A percentile compares a stretch with the other conserved stretches of the same genome.
Evolutionary conservation across 2,797 vertebrate genomes (phyloP).

Genomic region (Coregonus sp.): DNA sequence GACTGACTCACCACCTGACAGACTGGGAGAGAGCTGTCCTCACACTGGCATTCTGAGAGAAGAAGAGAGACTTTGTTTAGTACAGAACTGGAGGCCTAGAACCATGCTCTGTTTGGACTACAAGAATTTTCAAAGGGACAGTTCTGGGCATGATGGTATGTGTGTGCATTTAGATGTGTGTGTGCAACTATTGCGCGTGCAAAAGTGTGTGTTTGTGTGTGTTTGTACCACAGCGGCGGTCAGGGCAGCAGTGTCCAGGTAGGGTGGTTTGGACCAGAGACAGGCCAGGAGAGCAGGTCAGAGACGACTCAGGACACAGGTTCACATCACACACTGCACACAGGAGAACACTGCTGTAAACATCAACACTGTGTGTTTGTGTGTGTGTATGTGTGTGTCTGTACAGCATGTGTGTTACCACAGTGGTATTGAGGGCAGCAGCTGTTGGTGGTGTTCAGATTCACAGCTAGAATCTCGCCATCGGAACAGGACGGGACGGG

Average conservation of each 20-base stretch:
- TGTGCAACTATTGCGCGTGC: neutral
- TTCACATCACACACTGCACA: conserved; percentile 88
- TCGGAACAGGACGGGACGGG: conserved; percentile 83
- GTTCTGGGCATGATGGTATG: conserved; percentile 1
- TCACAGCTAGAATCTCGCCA: conserved; percentile 90
- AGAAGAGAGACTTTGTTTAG: conserved; percentile 17
- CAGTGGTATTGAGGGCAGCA: conserved; percentile 94
- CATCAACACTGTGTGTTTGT: neutral
- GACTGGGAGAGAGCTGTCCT: conserved; percentile 74
- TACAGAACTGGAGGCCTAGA: neutral
- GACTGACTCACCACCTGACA: conserved; percentile 87
- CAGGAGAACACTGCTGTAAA: conserved; percentile 18
- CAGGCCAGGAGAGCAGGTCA: conserved; percentile 84
- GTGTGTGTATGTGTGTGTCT: neutral
- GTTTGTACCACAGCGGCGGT: conserved; percentile 86
- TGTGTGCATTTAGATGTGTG: conserved; percentile 21
- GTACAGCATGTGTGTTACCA: conserved; percentile 70
- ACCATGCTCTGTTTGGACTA: neutral
- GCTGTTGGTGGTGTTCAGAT: conserved; percentile 84
- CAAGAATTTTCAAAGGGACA: neutral
- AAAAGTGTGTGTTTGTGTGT: conserved; percentile 4
- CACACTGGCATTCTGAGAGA: conserved; percentile 88
- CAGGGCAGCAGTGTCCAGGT: conserved; percentile 86
- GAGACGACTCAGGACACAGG: conserved; percentile 80
- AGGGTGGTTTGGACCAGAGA: conserved; percentile 77